phyloP scores from a whole-genome alignment of 2,888 invertebrate species.

The Andrena hattorfiana region DNA sequence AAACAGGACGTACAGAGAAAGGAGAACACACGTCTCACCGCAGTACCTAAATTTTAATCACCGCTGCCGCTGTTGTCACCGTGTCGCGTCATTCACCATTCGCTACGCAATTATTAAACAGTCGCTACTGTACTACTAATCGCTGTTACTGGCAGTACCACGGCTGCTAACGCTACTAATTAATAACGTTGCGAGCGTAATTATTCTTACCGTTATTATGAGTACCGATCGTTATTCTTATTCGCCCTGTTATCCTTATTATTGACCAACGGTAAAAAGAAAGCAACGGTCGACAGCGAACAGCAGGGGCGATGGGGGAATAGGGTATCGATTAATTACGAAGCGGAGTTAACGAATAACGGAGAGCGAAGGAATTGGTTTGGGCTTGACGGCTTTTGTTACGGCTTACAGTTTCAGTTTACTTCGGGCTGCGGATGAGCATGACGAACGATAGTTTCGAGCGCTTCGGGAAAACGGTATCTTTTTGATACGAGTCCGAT shows the following conservation, averaged over 20 bases:
- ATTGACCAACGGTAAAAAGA: constrained; percentile 11
- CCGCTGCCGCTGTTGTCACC: constrained; percentile 57
- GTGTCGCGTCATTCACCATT: constrained; percentile 53
- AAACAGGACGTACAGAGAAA: constrained; percentile 16
- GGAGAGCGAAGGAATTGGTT: neutral
- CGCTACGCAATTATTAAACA: constrained; percentile 48
- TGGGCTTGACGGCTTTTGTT: constrained; percentile 13
- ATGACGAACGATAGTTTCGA: constrained; percentile 20
- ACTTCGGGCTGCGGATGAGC: constrained; percentile 34
- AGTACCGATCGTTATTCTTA: constrained; percentile 11
- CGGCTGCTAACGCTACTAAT: constrained; percentile 46
- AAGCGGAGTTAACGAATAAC: neutral
- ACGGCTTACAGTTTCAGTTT: constrained; percentile 11
- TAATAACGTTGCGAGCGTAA: constrained; percentile 42
- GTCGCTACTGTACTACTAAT: constrained; percentile 41
- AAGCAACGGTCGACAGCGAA: constrained; percentile 17
- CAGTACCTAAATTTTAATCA: constrained; percentile 59
- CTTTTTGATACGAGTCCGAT: constrained; percentile 59
- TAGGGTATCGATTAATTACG: constrained; percentile 15
- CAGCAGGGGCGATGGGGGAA: neutral
- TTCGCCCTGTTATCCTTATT: neutral
- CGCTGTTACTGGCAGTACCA: constrained; percentile 53
- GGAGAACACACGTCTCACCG: constrained; percentile 57
- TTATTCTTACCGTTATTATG: constrained; percentile 28
- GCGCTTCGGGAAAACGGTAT: constrained; percentile 44